These are phyloP conservation scores for Liparis tanakae DNA, from an alignment of 2,797 vertebrate species.

Conservation along the genomic window DNA sequence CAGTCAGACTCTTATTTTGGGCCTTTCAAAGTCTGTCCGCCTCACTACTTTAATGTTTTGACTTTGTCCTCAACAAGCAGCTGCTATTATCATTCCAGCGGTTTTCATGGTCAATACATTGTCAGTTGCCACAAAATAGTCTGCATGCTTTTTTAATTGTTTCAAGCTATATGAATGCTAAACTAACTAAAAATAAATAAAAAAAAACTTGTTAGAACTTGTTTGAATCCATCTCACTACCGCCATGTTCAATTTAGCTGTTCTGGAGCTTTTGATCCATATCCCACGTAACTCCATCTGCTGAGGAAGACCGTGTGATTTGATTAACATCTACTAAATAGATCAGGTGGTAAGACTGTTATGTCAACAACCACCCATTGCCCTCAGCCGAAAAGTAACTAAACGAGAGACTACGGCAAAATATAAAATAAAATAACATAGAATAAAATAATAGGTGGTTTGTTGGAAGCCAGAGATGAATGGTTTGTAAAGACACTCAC, in stretches of 20 bases:
- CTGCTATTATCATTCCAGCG: conserved; percentile 9
- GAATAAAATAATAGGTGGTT: background rate
- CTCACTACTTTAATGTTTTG: conserved; percentile 14
- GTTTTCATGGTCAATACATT: conserved; percentile 22
- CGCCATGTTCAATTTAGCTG: background rate
- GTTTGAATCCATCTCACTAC: background rate
- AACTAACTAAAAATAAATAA: background rate
- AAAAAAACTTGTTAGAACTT: background rate
- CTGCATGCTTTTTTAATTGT: background rate
- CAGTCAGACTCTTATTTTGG: conserved; percentile 39
- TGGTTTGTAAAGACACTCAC: background rate
- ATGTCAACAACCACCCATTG: background rate
- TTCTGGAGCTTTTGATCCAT: background rate
- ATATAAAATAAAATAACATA: background rate
- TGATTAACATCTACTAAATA: background rate
- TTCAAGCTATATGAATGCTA: background rate
- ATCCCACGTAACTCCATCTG: background rate
- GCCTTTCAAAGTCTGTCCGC: conserved; percentile 23
- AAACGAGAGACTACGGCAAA: background rate
- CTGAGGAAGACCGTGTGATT: background rate
- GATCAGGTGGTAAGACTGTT: background rate
- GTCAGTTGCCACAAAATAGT: background rate
- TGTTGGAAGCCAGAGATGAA: background rate
- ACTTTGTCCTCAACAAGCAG: conserved; percentile 21
- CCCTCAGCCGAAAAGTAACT: background rate